Percentiles rank a stretch among this genome's conserved stretches.
Evolutionary conservation across 2,888 invertebrate species (phyloP).

Genomic region (Anaspis maculata): DNA sequence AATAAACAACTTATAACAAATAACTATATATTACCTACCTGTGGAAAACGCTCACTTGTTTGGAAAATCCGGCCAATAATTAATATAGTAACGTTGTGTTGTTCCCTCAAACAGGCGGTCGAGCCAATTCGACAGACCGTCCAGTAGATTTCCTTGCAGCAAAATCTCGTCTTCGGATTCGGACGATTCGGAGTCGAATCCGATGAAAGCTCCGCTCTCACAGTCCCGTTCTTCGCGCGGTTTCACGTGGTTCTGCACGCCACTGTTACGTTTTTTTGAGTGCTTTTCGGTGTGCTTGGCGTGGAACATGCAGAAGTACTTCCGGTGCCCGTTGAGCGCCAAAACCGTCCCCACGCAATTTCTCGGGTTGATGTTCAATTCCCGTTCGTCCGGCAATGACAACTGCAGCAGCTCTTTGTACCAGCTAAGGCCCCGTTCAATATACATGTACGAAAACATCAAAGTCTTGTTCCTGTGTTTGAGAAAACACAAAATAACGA

Average conservation of each 20-base stretch:
- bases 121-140: constrained; percentile 92
- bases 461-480: constrained; percentile 92
- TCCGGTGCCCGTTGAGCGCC: constrained; percentile 90
- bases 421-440: constrained; percentile 91
- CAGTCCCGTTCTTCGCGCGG: constrained; percentile 48
- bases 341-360: constrained; percentile 96
- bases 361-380: constrained; percentile 85
- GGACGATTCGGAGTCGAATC: constrained; percentile 63
- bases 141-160: constrained; percentile 56
- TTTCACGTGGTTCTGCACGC: constrained; percentile 2
- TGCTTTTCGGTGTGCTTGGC: constrained; percentile 84
- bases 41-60: constrained; percentile 52
- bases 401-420: constrained; percentile 83
- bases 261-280: constrained; percentile 9
- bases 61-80: constrained; percentile 97
- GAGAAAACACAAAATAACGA: too few relatives aligned
- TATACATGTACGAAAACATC: constrained; percentile 86
- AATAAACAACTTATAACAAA: constrained; percentile 1
- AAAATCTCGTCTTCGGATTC: constrained; percentile 52
- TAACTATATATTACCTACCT: background rate
- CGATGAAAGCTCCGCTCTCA: constrained; percentile 79
- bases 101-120: constrained; percentile 95
- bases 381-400: constrained; percentile 73
- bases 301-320: constrained; percentile 98
- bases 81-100: constrained; percentile 90